Evolutionary conservation across 2,113 vertebrate species (phyloP), one percentile per base, ranked within the genome.

Genomic region (Anguilla rostrata): DNA sequence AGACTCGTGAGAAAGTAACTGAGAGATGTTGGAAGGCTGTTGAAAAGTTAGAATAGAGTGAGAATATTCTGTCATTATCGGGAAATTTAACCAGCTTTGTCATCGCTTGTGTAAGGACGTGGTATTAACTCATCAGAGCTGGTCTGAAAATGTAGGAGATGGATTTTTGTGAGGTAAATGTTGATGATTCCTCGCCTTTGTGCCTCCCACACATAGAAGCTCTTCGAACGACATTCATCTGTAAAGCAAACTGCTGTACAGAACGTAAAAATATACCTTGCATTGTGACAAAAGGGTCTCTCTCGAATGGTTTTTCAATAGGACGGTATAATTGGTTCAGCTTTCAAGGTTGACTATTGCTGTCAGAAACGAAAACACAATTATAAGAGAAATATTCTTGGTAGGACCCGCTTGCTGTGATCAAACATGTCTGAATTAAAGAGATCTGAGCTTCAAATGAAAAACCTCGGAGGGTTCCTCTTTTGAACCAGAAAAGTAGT

Each of bases 391-490:
- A n/a, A 29, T 75, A 11, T 75, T 75, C 9, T 75, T 34, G n/a
- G 8, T 34, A 22, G 3, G 34, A n/a, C 71, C 6, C 60, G 15
- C 71, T 7, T 12, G 71, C 26, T 75, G 26, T 75, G 71, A 75
- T 75, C 71, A 75, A 75, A 75, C 71, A n/a, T 26, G 71, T 75
- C 34, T 22, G 71, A 75, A 75, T 75, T 75, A 75, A 75, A 29
- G 71, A 75, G n/a, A 75, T 75, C n/a, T 75, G 26, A n/a, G 26
- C 71, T 34, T 75, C 71, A 75, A 75, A 75, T 75, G n/a, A 75
- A 75, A 66, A 75, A 75, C 29, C n/a, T 29, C 11, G 12, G 26
- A 75, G 6, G 26, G 26, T 75, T 75, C 26, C 71, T 75, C 71
- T 34, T 75, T 26, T 75, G n/a, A 75, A 34, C n/a, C n/a, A 8